Conservation (phyloP, 2,888 invertebrate species). For the Gymnosoma rotundatum region DNA sequence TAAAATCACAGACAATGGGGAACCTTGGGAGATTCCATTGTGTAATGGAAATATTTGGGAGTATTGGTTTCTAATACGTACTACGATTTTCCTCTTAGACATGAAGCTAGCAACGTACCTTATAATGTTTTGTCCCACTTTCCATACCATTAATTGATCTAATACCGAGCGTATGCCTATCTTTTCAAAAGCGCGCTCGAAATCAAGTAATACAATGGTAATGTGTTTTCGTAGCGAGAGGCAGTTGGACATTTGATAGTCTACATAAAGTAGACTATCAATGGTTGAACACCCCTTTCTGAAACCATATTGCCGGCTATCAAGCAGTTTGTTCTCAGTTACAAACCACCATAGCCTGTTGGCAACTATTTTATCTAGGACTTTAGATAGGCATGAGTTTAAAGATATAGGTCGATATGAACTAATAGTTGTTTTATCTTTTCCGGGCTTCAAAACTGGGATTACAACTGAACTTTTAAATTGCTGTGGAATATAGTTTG, state of each 20-base stretch:
- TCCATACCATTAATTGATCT: not conserved
- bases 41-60: not conserved
- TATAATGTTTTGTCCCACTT: not conserved
- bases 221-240: not conserved
- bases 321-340: conserved; percentile 24
- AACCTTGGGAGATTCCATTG: too few relatives aligned
- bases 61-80: too few relatives aligned
- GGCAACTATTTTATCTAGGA: conserved; percentile 32
- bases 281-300: conserved; percentile 11
- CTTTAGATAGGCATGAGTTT: conserved; percentile 29
- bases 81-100: not conserved
- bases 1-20: too few relatives aligned
- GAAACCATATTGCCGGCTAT: conserved; percentile 24
- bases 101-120: not conserved
- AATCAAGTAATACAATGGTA: conserved; percentile 1
- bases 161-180: conserved; percentile 1
- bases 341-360: conserved; percentile 23
- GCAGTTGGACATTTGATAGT: not conserved
- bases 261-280: conserved; percentile 36
- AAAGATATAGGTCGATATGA: conserved; percentile 64
- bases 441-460: too few relatives aligned
- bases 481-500: not conserved
- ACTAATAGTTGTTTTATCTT: conserved; percentile 1
- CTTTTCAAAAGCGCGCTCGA: not conserved
- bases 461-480: too few relatives aligned